phyloP scores from a whole-genome alignment of 2,888 invertebrate genomes.

The Aspidiotus rigidus region DNA sequence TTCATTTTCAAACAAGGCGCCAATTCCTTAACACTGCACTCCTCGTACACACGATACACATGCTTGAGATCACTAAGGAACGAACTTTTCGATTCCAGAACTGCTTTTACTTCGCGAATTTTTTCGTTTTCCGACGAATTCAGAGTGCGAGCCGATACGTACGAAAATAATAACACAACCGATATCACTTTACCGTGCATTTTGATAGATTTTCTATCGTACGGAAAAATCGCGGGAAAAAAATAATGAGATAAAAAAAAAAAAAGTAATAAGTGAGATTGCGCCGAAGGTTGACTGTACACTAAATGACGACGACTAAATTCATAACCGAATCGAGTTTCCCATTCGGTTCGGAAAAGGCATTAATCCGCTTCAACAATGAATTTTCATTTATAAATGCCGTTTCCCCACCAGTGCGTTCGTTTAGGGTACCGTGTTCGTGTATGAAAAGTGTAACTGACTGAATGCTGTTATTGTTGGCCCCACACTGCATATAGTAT shows the following conservation, averaged over 20 bases:
- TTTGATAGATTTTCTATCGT: constrained; percentile 3
- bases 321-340: constrained; percentile 7
- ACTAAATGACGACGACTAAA: not conserved
- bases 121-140: not conserved
- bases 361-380: constrained; percentile 20
- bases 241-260: not conserved
- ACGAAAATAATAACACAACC: constrained; percentile 7
- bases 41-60: constrained; percentile 52
- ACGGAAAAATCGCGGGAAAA: constrained; percentile 1
- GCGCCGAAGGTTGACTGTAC: not conserved
- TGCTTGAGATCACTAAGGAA: constrained; percentile 25
- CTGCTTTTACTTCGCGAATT: constrained; percentile 15
- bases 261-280: not conserved
- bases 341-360: constrained; percentile 6
- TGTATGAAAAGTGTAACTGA: constrained; percentile 2
- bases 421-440: not conserved
- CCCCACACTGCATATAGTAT: constrained; percentile 13
- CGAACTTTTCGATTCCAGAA: constrained; percentile 9
- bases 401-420: constrained; percentile 20
- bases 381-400: constrained; percentile 30
- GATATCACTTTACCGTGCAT: constrained; percentile 28
- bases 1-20: constrained; percentile 70
- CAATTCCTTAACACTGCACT: constrained; percentile 57
- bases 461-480: constrained; percentile 5
- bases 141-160: constrained; percentile 5